These are phyloP conservation scores for Euthynnus affinis DNA, from an alignment of 2,797 vertebrate species.

Conservation along the genomic window DNA sequence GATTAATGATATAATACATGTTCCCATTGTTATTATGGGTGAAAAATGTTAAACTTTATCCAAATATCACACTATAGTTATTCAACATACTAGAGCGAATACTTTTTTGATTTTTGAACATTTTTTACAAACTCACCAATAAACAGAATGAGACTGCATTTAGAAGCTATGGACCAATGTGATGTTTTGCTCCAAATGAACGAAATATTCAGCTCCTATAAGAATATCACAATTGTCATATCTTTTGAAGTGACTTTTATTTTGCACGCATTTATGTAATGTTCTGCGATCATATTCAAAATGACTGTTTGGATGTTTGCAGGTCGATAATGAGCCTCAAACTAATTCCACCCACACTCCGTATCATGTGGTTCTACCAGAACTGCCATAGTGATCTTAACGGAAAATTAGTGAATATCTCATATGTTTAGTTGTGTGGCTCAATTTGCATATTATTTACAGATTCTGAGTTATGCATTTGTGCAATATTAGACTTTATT, in stretches of 20 bases:
- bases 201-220: not conserved
- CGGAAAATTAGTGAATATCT: too few species aligned
- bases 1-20: too few species aligned
- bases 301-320: conserved; percentile 15
- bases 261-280: conserved; percentile 7
- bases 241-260: conserved; percentile 6
- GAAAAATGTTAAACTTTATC: too few species aligned
- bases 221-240: not conserved
- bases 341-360: not conserved
- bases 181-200: not conserved
- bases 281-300: conserved; percentile 6
- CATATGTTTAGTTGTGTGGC: too few species aligned
- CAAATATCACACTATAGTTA: not conserved
- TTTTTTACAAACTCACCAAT: not conserved
- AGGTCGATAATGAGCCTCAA: conserved; percentile 28
- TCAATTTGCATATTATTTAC: conserved; percentile 29
- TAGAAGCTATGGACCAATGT: not conserved
- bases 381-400: too few species aligned
- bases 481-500: too few species aligned
- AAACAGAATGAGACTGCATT: not conserved
- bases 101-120: too few species aligned
- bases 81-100: not conserved
- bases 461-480: not conserved
- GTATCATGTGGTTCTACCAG: not conserved
- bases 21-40: too few species aligned